Evolutionary conservation across 2,797 vertebrate genomes (phyloP).

Genomic region (Sebastes matsubarae): DNA sequence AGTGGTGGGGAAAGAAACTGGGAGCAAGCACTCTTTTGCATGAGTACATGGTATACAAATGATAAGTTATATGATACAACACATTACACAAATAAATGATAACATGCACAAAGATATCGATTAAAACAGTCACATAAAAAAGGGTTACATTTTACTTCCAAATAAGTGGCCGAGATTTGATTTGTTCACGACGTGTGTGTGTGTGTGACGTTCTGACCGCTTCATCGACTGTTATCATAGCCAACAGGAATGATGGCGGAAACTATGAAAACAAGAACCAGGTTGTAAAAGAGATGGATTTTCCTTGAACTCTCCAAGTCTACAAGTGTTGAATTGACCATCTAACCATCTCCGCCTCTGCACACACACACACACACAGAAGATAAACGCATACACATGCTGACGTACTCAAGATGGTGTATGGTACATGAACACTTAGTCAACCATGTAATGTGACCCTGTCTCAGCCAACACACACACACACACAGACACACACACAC

Average conservation of each 20-base stretch:
- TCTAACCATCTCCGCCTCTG: not conserved
- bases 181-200: not conserved
- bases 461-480: slow-evolving; percentile 34
- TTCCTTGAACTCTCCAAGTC: not conserved
- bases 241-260: not conserved
- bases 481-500: slow-evolving; percentile 37
- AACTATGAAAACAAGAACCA: not conserved
- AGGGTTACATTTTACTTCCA: not conserved
- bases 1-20: not conserved
- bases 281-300: not conserved
- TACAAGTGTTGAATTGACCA: not conserved
- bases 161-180: not conserved
- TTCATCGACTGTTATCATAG: not conserved
- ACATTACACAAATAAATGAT: not conserved
- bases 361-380: not conserved
- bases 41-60: not conserved
- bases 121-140: not conserved
- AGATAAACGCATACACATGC: slow-evolving; percentile 32
- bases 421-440: slow-evolving; percentile 67
- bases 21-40: not conserved
- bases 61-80: not conserved
- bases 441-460: slow-evolving; percentile 69
- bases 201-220: not conserved
- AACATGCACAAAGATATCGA: not conserved
- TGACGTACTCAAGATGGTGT: slow-evolving; percentile 64